Conservation (phyloP, 2,797 vertebrate species). For the Xenops minutus region DNA sequence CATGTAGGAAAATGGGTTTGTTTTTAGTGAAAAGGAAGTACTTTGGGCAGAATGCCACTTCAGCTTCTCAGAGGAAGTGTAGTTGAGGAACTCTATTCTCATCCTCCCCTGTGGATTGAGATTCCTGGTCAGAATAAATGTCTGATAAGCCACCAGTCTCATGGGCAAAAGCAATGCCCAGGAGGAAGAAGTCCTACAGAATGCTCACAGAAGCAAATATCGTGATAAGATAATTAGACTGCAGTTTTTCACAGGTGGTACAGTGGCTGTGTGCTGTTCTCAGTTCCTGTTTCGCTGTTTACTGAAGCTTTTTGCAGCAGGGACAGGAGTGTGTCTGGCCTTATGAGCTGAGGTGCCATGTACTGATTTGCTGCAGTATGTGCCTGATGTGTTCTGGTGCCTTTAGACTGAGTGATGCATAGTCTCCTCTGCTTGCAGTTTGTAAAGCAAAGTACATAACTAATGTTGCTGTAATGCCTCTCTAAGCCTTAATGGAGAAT, state of each 20-base stretch:
- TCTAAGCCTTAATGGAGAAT: background rate
- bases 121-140: background rate
- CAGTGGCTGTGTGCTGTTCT: background rate
- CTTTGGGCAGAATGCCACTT: constrained; percentile 6
- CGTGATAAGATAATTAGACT: background rate
- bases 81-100: background rate
- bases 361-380: background rate
- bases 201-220: background rate
- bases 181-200: background rate
- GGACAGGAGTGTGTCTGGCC: background rate
- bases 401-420: background rate
- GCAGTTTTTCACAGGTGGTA: background rate
- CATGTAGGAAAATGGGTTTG: background rate
- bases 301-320: background rate
- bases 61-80: background rate
- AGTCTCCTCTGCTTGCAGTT: background rate
- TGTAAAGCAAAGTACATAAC: background rate
- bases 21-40: constrained; percentile 7
- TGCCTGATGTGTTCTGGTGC: background rate
- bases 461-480: background rate
- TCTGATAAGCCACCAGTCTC: background rate
- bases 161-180: background rate
- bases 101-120: background rate
- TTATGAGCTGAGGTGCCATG: background rate
- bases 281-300: background rate